These are phyloP conservation scores for Musca vetustissima DNA, from an alignment of 1,140 invertebrate genomes.

Conservation along the genomic window DNA sequence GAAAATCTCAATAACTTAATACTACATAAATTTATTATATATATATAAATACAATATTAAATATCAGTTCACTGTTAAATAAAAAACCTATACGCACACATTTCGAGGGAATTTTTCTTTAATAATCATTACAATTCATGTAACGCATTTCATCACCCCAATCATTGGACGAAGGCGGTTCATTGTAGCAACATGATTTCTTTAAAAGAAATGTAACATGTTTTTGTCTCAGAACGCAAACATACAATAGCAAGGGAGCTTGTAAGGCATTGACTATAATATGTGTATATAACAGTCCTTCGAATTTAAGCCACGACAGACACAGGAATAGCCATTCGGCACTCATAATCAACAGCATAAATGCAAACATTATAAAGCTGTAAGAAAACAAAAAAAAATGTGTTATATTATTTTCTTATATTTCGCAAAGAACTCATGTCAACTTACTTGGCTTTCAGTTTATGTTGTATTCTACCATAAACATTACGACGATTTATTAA, in stretches of 20 bases:
- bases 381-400: slow-evolving; percentile 29
- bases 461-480: slow-evolving; percentile 81
- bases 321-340: slow-evolving; percentile 72
- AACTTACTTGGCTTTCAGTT: slow-evolving; percentile 74
- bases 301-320: slow-evolving; percentile 70
- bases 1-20: background rate
- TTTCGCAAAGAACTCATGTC: background rate
- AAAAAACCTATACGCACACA: too few relatives aligned
- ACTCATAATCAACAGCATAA: slow-evolving; percentile 73
- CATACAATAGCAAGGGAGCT: slow-evolving; percentile 72
- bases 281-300: slow-evolving; percentile 70
- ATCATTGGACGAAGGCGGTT: slow-evolving; percentile 67
- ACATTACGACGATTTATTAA: slow-evolving; percentile 76
- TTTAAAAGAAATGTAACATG: slow-evolving; percentile 74
- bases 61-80: background rate
- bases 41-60: slow-evolving; percentile 20
- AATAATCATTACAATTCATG: slow-evolving; percentile 73
- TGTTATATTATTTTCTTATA: background rate
- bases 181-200: slow-evolving; percentile 75
- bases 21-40: slow-evolving; percentile 9
- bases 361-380: slow-evolving; percentile 77
- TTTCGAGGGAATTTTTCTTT: slow-evolving; percentile 18
- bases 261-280: slow-evolving; percentile 73
- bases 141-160: slow-evolving; percentile 86
- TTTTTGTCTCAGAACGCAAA: slow-evolving; percentile 73